Evolutionary conservation across 2,113 vertebrate species (phyloP).

Genomic region (Chloebia gouldiae): DNA sequence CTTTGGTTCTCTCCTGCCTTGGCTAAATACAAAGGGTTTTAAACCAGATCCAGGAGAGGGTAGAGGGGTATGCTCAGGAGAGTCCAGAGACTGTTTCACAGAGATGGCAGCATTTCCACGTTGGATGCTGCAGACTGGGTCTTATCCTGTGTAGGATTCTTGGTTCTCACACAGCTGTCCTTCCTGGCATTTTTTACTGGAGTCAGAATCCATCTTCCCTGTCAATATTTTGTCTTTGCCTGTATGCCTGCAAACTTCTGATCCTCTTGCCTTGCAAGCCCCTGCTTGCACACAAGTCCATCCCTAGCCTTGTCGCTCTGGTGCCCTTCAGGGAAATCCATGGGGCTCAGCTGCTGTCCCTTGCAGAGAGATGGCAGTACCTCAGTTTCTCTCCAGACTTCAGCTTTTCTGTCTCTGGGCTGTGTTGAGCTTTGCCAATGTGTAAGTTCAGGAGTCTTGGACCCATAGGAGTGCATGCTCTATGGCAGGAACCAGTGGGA

Average conservation of each 20-base stretch:
- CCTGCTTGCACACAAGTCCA: not conserved
- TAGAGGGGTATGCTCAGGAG: not conserved
- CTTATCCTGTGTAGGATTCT: not conserved
- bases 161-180: not conserved
- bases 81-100: not conserved
- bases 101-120: accelerated
- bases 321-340: not conserved
- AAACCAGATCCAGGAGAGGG: not conserved
- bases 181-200: not conserved
- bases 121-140: accelerated
- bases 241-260: not conserved
- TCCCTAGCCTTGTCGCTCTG: not conserved
- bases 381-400: not conserved
- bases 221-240: not conserved
- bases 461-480: not conserved
- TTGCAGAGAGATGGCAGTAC: not conserved
- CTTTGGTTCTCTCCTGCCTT: not conserved
- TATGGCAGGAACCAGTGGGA: not conserved
- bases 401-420: not conserved
- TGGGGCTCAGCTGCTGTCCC: not conserved
- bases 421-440: not conserved
- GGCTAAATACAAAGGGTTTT: not conserved
- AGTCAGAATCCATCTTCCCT: not conserved
- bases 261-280: accelerated
- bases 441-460: not conserved